Evolutionary conservation across 2,888 invertebrate species (phyloP).

Genomic region (Ectobius pallidus): DNA sequence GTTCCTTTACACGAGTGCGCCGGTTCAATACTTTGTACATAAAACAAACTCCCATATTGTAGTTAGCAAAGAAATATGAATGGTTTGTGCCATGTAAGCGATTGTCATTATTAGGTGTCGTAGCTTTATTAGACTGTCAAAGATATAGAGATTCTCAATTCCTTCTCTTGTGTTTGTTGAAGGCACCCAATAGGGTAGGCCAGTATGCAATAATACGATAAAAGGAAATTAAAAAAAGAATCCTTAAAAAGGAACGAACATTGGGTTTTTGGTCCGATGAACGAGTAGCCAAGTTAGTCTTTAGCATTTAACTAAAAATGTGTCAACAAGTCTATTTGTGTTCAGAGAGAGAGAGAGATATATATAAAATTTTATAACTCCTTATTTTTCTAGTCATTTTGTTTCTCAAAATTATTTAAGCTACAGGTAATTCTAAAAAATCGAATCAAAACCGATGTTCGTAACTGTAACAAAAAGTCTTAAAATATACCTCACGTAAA

Average conservation of each 20-base stretch:
- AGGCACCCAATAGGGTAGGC: not conserved
- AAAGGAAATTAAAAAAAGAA: too few species aligned
- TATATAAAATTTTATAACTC: too few species aligned
- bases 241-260: too few species aligned
- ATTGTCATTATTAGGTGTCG: conserved; percentile 11
- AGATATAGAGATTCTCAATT: not conserved
- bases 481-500: too few species aligned
- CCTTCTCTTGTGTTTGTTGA: conserved; percentile 5
- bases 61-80: conserved; percentile 13
- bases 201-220: conserved; percentile 6
- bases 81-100: conserved; percentile 21
- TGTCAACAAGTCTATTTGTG: too few species aligned
- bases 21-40: conserved; percentile 11
- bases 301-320: too few species aligned
- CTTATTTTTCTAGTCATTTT: not conserved
- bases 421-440: not conserved
- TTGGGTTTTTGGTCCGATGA: too few species aligned
- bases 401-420: not conserved
- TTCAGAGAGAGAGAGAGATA: too few species aligned
- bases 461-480: too few species aligned
- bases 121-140: not conserved
- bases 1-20: conserved; percentile 1
- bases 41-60: too few species aligned
- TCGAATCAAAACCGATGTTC: not conserved
- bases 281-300: too few species aligned